Evolutionary conservation across 2,888 invertebrate species (phyloP).

Genomic region (Melanchra persicariae): DNA sequence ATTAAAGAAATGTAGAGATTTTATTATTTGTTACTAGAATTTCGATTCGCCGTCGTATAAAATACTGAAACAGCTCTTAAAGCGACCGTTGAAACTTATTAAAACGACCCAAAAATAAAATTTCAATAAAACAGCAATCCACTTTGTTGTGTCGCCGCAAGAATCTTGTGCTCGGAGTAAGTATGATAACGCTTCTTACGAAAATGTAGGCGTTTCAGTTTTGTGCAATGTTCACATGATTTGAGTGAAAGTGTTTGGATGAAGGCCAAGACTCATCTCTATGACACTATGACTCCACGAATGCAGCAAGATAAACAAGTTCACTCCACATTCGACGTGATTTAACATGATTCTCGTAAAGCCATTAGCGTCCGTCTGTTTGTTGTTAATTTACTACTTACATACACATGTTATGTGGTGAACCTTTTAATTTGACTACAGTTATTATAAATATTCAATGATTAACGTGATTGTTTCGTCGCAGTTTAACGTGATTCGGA

Average conservation of each 20-base stretch:
- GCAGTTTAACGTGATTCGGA: constrained; percentile 54
- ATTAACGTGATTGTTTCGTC: constrained; percentile 33
- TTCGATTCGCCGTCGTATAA: constrained; percentile 37
- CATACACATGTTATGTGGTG: constrained; percentile 37
- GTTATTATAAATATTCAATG: constrained; percentile 45
- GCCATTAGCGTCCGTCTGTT: constrained; percentile 72
- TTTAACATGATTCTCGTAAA: constrained; percentile 78
- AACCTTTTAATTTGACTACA: constrained; percentile 50
- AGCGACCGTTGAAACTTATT: constrained; percentile 41
- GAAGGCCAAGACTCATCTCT: constrained; percentile 79
- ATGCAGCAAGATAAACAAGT: constrained; percentile 81
- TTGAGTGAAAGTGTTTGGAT: constrained; percentile 86
- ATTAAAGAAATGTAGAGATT: constrained; percentile 29
- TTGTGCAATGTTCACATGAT: constrained; percentile 79
- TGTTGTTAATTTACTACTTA: constrained; percentile 66
- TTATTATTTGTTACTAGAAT: constrained; percentile 38
- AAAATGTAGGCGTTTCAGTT: constrained; percentile 66
- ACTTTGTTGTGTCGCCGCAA: constrained; percentile 41
- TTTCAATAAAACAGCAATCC: constrained; percentile 56
- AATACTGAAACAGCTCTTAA: constrained; percentile 30
- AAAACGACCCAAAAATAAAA: constrained; percentile 52
- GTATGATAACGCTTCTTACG: constrained; percentile 48
- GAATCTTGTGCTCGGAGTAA: constrained; percentile 41
- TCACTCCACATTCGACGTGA: constrained; percentile 73
- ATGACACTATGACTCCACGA: constrained; percentile 77